phyloP scores from a whole-genome alignment of 2,113 vertebrate species.

The Salvator merianae region DNA sequence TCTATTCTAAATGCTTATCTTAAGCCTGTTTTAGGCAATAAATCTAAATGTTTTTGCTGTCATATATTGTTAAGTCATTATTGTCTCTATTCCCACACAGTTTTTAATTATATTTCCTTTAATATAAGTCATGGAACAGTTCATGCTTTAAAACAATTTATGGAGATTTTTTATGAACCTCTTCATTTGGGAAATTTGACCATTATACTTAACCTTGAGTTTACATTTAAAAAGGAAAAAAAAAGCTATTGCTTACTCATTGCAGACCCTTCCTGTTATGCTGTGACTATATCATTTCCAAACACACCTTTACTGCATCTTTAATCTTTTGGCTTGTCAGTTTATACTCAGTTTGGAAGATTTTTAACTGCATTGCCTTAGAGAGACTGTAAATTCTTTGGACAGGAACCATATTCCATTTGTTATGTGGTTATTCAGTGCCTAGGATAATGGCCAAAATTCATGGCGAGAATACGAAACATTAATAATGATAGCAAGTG shows the following conservation, averaged over 20 bases:
- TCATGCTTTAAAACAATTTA: not conserved
- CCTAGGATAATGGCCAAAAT: not conserved
- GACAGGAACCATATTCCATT: not conserved
- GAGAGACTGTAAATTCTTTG: conserved; percentile 14
- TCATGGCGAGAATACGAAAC: conserved; percentile 11
- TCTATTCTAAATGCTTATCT: no score
- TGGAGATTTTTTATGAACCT: not conserved
- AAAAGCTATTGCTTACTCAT: not conserved
- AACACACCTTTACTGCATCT: conserved; percentile 26
- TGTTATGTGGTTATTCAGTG: conserved; percentile 2
- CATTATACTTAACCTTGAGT: not conserved
- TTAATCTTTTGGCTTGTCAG: conserved; percentile 28
- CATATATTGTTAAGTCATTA: no score
- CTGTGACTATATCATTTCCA: not conserved
- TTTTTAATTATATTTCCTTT: no score
- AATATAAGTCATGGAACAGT: not conserved
- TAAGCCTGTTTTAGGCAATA: no score
- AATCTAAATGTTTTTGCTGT: no score
- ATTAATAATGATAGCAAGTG: conserved; percentile 23
- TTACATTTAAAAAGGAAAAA: not conserved
- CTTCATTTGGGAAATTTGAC: not conserved
- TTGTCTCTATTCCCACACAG: no score
- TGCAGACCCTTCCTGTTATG: not conserved
- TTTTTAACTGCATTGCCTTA: conserved; percentile 13
- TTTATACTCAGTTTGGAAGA: conserved; percentile 13